Conservation (phyloP, 2,888 invertebrate genomes). For the Philonicus albiceps region DNA sequence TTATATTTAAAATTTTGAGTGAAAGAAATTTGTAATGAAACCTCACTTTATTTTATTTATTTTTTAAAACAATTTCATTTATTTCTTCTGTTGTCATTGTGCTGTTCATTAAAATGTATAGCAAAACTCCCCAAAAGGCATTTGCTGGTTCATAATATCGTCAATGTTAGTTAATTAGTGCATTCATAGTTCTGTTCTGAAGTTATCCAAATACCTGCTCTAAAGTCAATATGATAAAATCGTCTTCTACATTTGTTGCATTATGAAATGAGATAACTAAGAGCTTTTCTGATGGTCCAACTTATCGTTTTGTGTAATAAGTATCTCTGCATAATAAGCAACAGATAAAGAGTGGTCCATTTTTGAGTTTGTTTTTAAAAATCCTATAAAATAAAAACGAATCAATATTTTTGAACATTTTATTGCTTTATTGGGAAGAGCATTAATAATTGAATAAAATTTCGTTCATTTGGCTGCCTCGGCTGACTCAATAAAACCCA, state of each 20-base stretch:
- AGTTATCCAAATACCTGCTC: background rate
- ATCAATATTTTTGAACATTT: no score
- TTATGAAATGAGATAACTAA: background rate
- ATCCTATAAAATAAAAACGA: no score
- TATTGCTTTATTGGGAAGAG: no score
- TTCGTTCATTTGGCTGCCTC: no score
- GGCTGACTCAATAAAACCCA: no score
- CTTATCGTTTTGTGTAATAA: background rate
- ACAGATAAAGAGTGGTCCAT: no score
- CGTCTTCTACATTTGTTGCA: background rate
- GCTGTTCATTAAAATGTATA: background rate
- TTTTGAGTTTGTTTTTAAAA: no score
- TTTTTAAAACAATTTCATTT: background rate
- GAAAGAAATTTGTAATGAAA: slow-evolving; percentile 16
- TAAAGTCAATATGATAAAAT: no score
- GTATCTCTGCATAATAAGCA: no score
- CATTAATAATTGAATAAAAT: no score
- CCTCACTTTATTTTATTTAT: background rate
- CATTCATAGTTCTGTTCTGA: background rate
- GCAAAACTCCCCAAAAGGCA: background rate
- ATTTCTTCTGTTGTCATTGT: background rate
- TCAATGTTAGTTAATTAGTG: background rate
- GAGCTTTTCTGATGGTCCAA: background rate
- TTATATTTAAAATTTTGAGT: slow-evolving; percentile 3
- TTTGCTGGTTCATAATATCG: background rate